Conservation (phyloP, 2,113 vertebrate genomes). For the Electrona antarctica region DNA sequence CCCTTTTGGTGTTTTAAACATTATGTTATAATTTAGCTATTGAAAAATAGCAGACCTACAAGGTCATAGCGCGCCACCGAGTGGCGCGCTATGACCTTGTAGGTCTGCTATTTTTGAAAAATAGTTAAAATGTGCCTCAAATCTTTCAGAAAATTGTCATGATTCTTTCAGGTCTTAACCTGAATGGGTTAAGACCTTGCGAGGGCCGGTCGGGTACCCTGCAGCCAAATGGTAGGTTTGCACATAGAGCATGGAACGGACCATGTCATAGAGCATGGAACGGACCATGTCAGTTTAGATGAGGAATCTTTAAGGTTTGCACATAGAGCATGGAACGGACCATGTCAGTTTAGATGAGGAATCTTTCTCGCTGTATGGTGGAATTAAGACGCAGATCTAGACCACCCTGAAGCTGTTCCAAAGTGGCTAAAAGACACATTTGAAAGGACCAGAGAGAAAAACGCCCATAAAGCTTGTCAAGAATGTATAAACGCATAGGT, state of each 20-base stretch:
- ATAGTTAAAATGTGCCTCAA: no score
- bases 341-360: constrained; percentile 41
- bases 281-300: constrained; percentile 31
- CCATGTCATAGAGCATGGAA: constrained; percentile 25
- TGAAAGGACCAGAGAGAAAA: constrained; percentile 15
- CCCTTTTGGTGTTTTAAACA: no score
- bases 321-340: constrained; percentile 25
- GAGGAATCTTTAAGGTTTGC: constrained; percentile 37
- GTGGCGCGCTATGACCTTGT: no score
- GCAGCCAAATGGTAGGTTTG: constrained; percentile 25
- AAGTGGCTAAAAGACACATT: constrained; percentile 17
- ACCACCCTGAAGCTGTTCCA: constrained; percentile 61
- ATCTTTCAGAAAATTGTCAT: no score
- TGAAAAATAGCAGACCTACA: no score
- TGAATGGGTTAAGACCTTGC: neutral
- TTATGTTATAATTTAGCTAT: no score
- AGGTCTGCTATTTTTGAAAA: no score
- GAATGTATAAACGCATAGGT: constrained; percentile 29
- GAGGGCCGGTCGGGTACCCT: neutral
- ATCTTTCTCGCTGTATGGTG: constrained; percentile 21
- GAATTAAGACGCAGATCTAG: constrained; percentile 30
- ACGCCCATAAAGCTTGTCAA: constrained; percentile 11
- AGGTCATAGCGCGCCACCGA: no score
- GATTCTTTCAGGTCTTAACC: neutral
- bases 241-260: constrained; percentile 25